Evolutionary conservation across 2,888 invertebrate genomes (phyloP).

Genomic region (Oscheius myriophilus): DNA sequence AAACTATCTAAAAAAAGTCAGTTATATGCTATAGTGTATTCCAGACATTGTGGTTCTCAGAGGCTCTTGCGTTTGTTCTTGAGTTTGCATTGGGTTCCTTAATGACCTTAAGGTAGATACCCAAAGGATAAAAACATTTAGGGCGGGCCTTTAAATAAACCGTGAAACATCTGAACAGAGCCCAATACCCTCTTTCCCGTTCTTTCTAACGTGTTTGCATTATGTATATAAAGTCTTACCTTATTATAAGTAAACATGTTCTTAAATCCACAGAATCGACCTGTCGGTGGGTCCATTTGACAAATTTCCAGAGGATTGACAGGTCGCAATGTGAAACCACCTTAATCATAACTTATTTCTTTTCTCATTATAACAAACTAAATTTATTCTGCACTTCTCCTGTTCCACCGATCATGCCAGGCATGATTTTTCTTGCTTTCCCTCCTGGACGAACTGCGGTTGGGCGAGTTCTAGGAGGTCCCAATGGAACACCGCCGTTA

Average conservation of each 20-base stretch:
- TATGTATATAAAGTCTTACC: too few relatives aligned
- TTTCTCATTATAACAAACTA: neutral
- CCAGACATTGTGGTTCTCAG: too few relatives aligned
- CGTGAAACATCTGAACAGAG: too few relatives aligned
- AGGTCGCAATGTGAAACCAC: conserved; percentile 3
- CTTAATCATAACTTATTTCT: neutral
- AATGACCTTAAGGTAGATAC: too few relatives aligned
- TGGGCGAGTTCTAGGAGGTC: conserved; percentile 27
- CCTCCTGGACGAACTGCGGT: neutral
- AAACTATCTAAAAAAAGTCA: too few relatives aligned
- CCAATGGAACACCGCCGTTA: conserved; percentile 62
- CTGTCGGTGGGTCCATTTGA: conserved; percentile 63
- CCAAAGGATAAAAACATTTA: too few relatives aligned
- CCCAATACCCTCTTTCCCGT: too few relatives aligned
- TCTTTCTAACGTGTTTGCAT: too few relatives aligned
- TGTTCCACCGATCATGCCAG: conserved; percentile 2
- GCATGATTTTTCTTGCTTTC: neutral
- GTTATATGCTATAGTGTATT: too few relatives aligned
- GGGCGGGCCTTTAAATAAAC: too few relatives aligned
- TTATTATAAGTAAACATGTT: conserved; percentile 58
- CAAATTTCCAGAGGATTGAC: conserved; percentile 45
- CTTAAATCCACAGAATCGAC: conserved; percentile 68
- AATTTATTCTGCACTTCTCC: neutral
- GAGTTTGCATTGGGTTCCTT: too few relatives aligned
- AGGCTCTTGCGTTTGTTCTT: too few relatives aligned